These are phyloP conservation scores for Rostratula benghalensis DNA, from an alignment of 2,113 vertebrate species.

Conservation along the genomic window DNA sequence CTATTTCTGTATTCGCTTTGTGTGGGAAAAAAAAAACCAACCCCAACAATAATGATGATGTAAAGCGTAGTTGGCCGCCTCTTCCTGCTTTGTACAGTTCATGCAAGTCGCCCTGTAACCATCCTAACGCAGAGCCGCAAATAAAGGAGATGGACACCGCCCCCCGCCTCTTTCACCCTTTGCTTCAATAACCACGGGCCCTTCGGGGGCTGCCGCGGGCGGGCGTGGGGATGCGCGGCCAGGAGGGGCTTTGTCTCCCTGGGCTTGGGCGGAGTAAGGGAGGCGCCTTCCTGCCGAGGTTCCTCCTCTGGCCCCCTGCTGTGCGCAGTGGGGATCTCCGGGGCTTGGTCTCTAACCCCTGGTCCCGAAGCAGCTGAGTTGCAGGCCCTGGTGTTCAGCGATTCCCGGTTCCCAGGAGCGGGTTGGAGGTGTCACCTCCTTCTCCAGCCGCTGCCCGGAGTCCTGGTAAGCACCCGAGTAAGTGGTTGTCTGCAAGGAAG, in stretches of 20 bases:
- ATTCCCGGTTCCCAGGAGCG: neutral
- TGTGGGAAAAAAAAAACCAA: slow-evolving; percentile 74
- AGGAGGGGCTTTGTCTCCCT: neutral
- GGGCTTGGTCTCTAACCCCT: rapidly evolving
- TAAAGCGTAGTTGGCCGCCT: slow-evolving; percentile 74
- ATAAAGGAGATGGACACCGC: slow-evolving; percentile 74
- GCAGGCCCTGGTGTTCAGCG: neutral
- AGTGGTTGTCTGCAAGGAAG: rapidly evolving
- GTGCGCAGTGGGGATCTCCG: rapidly evolving
- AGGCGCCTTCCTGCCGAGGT: neutral
- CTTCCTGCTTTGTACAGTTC: slow-evolving; percentile 79
- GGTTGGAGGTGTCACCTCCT: neutral
- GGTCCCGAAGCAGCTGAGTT: rapidly evolving
- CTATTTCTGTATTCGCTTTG: slow-evolving; percentile 73
- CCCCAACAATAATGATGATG: no score
- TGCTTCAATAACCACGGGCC: neutral
- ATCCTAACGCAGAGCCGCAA: slow-evolving; percentile 69
- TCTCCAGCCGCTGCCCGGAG: neutral
- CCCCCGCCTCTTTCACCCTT: slow-evolving; percentile 48
- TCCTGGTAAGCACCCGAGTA: neutral
- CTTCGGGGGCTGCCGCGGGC: neutral
- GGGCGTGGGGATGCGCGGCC: neutral
- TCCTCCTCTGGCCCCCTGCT: neutral
- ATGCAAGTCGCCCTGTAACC: slow-evolving; percentile 72
- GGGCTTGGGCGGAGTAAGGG: rapidly evolving